A percentile compares a stretch with the other conserved stretches of the same genome.
These are phyloP conservation scores for Otocyon megalotis DNA, from an alignment of 2,113 vertebrate species.

Conservation along the genomic window DNA sequence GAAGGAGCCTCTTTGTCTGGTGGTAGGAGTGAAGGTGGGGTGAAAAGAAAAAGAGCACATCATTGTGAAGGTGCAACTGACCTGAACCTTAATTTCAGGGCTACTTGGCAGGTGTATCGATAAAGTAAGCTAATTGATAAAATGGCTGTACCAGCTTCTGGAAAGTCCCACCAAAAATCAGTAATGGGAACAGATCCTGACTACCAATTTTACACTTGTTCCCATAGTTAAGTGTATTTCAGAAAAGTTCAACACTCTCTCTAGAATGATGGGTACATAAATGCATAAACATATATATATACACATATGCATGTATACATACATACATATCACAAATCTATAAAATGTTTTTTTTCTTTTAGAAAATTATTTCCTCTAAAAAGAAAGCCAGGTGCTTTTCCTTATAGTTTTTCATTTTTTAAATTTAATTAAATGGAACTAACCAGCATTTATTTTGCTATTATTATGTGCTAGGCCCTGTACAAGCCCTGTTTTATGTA, in stretches of 20 bases:
- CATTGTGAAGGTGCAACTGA: neutral
- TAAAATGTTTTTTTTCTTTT: neutral
- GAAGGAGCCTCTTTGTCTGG: neutral
- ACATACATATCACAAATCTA: neutral
- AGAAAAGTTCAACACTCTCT: neutral
- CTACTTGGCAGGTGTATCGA: neutral
- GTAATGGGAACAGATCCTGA: neutral
- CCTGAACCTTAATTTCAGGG: neutral
- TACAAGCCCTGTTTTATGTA: neutral
- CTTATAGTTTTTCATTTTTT: neutral
- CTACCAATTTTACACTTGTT: neutral
- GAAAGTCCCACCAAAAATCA: neutral
- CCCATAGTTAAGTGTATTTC: neutral
- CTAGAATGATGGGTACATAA: neutral
- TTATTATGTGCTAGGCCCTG: neutral
- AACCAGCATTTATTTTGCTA: neutral
- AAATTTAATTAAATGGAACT: neutral
- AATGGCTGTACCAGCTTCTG: neutral
- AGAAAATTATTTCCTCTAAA: neutral
- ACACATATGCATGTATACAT: accelerated
- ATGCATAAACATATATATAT: neutral
- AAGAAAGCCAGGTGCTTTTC: constrained; percentile 31
- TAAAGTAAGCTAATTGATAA: neutral
- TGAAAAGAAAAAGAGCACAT: neutral
- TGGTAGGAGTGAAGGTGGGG: neutral